Percentiles rank a stretch among this genome's conserved stretches.
phyloP scores from a whole-genome alignment of 2,797 vertebrate species.

The Ataeniobius toweri region DNA sequence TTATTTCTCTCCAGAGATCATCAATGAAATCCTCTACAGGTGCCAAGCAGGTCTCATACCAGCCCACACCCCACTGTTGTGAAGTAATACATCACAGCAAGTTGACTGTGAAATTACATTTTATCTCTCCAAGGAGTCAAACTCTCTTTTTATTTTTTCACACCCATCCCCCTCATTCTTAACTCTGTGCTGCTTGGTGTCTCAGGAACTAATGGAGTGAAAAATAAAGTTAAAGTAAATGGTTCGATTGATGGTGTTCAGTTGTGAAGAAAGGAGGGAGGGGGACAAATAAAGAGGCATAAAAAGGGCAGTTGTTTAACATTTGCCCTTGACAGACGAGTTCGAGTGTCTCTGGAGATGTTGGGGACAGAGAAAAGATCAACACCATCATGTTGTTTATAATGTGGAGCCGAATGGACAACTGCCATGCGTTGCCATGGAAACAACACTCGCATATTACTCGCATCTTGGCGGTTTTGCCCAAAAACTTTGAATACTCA shows the following conservation, averaged over 20 bases:
- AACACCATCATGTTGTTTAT: neutral
- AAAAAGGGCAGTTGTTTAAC: conserved; percentile 69
- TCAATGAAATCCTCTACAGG: conserved; percentile 59
- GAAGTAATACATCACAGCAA: conserved; percentile 81
- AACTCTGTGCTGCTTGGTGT: conserved; percentile 54
- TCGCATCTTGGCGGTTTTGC: conserved; percentile 2
- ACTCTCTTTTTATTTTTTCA: conserved; percentile 66
- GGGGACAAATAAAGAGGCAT: conserved; percentile 50
- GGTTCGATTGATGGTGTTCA: conserved; percentile 74
- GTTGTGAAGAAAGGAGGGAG: conserved; percentile 42
- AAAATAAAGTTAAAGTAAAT: conserved; percentile 82
- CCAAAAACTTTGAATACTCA: too few relatives aligned
- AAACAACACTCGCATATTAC: conserved; percentile 38
- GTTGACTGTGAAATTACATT: conserved; percentile 86
- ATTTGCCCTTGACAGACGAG: conserved; percentile 66
- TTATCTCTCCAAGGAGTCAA: conserved; percentile 76
- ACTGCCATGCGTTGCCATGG: conserved; percentile 46
- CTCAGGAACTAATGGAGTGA: conserved; percentile 81
- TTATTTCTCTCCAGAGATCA: conserved; percentile 47
- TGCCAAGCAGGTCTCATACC: conserved; percentile 64
- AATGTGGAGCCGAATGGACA: neutral
- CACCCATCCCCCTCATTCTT: neutral
- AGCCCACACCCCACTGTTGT: conserved; percentile 72
- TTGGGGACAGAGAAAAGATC: conserved; percentile 17
- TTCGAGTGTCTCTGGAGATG: conserved; percentile 26